Base-by-base conservation (phyloP, 53 echinoderm and acorn worm species). In the Zoroaster sp. region DNA sequence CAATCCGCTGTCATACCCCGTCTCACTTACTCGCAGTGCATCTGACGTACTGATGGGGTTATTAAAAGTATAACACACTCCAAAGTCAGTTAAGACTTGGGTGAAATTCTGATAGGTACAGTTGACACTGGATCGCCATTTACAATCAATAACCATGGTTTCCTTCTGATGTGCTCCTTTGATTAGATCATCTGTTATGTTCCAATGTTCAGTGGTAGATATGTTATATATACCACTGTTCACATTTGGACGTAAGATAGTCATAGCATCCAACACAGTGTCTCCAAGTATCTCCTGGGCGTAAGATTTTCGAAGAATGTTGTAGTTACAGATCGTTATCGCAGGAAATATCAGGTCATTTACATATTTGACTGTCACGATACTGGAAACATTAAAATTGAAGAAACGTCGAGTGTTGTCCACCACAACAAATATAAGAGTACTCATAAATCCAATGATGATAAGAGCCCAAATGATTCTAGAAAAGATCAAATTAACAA, bases 1-100 rank as follows among this genome's bases (percentile, higher is more conserved):
- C 46, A 95, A 65, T 12, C 95, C 95, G 51, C 83, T 87, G 10
- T 92, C 92, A 66, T 80, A 93, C 0, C 95, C 95, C 15, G 95
- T 92, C 45, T 95, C 89, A n/a, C 66, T 69, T 12, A 95, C 95
- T 8, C 23, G 79, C 45, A 90, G 72, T 25, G 81, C 68, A 0
- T 74, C 66, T 6, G 34, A 20, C 30, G 31, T 13, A 30, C 79
- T 46, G 13, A 25, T 10, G 0, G 88, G 90, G 52, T 95, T 70
- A 52, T 95, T 95, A 72, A 95, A 93, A 20, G 95, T 93, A 59
- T 95, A 95, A 34, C 95, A 95, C 9, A 93, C 91, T 3, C 93
- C 93, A 36, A 93, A 95, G 55, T 93, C 93, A 4, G 95, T 93
- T 35, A 93, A 45, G 7, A 77, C 69, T 59, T 91, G 90, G 12